Evolutionary conservation across 2,797 vertebrate species (phyloP).

Genomic region (Kryptopterus vitreolus): DNA sequence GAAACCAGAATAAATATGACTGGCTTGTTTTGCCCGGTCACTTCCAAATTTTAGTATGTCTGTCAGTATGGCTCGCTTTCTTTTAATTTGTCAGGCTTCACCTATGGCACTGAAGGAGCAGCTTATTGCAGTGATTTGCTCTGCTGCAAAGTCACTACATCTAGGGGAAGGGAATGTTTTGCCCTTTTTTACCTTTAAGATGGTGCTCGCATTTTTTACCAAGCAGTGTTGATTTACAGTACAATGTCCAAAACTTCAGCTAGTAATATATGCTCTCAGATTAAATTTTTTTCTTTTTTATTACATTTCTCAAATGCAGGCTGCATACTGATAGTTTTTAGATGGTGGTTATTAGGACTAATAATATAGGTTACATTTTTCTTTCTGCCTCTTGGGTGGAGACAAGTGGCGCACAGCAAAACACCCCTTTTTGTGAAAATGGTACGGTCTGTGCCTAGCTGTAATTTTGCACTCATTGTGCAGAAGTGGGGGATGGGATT

Average conservation of each 20-base stretch:
- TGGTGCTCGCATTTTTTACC: neutral
- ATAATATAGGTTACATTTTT: neutral
- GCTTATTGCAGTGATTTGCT: neutral
- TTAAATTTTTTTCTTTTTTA: no score
- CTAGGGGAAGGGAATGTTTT: neutral
- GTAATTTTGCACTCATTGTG: conserved; percentile 68
- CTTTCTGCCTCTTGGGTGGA: conserved; percentile 31
- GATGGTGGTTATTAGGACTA: neutral
- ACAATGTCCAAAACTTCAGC: neutral
- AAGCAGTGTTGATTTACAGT: neutral
- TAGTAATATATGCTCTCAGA: neutral
- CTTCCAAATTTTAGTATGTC: neutral
- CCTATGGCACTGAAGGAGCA: neutral
- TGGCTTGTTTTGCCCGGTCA: neutral
- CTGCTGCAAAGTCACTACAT: neutral
- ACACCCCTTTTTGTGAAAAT: conserved; percentile 19
- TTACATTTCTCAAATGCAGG: no score
- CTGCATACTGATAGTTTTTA: neutral
- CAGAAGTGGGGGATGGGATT: conserved; percentile 31
- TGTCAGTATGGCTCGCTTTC: neutral
- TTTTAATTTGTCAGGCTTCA: neutral
- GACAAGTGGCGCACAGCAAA: neutral
- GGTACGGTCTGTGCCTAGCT: conserved; percentile 59
- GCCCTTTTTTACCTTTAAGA: neutral
- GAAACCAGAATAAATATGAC: neutral